Evolutionary conservation across 64 coral and sea anemone genomes (phyloP).

Genomic region (Montipora efflorescens): DNA sequence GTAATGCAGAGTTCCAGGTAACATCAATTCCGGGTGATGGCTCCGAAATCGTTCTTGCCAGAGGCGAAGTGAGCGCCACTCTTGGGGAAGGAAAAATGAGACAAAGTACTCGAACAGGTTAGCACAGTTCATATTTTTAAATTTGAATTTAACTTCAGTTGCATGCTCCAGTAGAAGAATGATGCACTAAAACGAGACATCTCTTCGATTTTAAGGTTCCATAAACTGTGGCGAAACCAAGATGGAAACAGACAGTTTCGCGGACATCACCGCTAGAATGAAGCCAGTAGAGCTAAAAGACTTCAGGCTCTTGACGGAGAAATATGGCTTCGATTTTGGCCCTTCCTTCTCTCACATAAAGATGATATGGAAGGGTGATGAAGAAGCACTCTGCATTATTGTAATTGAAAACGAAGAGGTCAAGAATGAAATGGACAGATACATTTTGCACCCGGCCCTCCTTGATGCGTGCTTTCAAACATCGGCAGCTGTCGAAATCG

Average conservation of each 20-base stretch:
- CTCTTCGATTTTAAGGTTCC: not conserved
- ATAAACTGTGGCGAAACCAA: not conserved
- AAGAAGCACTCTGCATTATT: slow-evolving; percentile 61
- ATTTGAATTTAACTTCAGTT: not conserved
- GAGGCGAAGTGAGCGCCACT: slow-evolving; percentile 33
- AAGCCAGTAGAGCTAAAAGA: slow-evolving; percentile 39
- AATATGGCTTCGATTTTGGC: slow-evolving; percentile 74
- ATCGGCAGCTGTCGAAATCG: slow-evolving; percentile 54
- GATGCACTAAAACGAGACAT: not conserved
- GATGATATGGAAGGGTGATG: slow-evolving; percentile 58
- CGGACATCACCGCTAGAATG: slow-evolving; percentile 50
- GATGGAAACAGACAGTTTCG: not conserved
- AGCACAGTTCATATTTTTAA: not conserved
- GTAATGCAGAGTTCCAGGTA: slow-evolving; percentile 35
- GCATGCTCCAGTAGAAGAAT: too few relatives aligned
- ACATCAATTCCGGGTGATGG: slow-evolving; percentile 70
- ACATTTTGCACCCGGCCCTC: slow-evolving; percentile 71
- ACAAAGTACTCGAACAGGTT: not conserved
- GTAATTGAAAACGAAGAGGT: slow-evolving; percentile 52
- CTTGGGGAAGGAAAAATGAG: slow-evolving; percentile 27
- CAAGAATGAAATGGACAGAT: slow-evolving; percentile 24
- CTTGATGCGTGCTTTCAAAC: slow-evolving; percentile 76
- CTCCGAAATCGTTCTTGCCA: slow-evolving; percentile 70
- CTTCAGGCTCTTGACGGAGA: slow-evolving; percentile 64
- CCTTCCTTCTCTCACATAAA: slow-evolving; percentile 63